These are phyloP conservation scores for Ricordea florida DNA, from an alignment of 92 coral and sea anemone genomes.

Conservation along the genomic window DNA sequence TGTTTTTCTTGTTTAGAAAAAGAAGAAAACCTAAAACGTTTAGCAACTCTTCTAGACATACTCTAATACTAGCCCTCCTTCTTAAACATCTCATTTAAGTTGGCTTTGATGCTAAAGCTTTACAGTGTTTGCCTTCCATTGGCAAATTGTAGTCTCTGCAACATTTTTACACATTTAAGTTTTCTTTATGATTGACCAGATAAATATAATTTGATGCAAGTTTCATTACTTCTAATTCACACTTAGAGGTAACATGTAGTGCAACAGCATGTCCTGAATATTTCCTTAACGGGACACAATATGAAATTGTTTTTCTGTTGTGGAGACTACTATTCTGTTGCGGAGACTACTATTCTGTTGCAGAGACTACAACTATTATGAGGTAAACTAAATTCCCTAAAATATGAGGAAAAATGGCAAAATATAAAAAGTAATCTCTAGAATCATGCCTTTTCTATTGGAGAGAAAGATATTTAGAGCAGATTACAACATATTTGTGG, in stretches of 20 bases:
- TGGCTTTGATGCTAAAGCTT: neutral
- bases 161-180: constrained; percentile 10
- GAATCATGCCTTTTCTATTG: too few species aligned
- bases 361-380: too few species aligned
- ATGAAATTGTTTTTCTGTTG: neutral
- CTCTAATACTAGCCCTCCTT: neutral
- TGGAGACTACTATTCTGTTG: neutral
- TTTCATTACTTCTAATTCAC: neutral
- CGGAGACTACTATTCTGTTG: neutral
- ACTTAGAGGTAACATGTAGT: neutral
- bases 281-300: neutral
- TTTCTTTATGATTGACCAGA: neutral
- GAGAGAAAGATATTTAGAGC: too few species aligned
- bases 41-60: neutral
- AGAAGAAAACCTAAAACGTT: neutral
- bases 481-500: too few species aligned
- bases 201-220: neutral
- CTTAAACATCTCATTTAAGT: neutral
- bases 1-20: neutral
- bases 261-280: neutral
- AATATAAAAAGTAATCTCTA: too few species aligned
- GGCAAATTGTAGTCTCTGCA: constrained; percentile 28
- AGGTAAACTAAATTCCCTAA: too few species aligned
- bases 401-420: too few species aligned
- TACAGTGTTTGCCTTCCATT: constrained; percentile 5